phyloP scores from a whole-genome alignment of 1,140 invertebrate genomes.

The Cyclina sinensis region DNA sequence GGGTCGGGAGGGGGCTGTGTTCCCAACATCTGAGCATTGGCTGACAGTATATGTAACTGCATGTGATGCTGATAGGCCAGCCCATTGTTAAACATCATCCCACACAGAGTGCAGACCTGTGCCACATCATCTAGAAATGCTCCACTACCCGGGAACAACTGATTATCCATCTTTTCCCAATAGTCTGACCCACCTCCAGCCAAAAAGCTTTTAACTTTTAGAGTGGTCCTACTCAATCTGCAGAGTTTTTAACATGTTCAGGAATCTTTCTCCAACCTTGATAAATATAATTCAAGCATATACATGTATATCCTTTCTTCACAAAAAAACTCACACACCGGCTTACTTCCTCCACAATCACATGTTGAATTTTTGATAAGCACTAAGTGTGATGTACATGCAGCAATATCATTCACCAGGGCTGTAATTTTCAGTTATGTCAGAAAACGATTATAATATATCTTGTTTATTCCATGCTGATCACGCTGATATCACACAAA shows the following conservation, averaged over 20 bases:
- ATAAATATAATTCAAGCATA: neutral
- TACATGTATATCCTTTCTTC: neutral
- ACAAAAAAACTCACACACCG: neutral
- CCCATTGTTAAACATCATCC: slow-evolving; percentile 58
- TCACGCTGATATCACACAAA: no score
- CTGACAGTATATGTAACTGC: slow-evolving; percentile 52
- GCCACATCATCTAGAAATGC: slow-evolving; percentile 48
- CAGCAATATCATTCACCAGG: no score
- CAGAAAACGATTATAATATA: no score
- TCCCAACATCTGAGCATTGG: slow-evolving; percentile 50
- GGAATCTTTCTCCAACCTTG: neutral
- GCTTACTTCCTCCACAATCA: no score
- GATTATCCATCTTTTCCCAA: slow-evolving; percentile 46
- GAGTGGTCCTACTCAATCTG: neutral
- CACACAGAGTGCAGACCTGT: slow-evolving; percentile 52
- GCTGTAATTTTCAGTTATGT: no score
- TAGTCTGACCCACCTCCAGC: neutral
- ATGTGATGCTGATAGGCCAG: slow-evolving; percentile 55
- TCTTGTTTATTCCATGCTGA: no score
- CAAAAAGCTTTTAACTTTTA: neutral
- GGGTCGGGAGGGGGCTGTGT: slow-evolving; percentile 50
- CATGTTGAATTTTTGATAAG: no score
- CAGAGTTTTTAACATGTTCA: neutral
- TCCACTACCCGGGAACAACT: slow-evolving; percentile 50
- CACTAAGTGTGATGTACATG: no score